Evolutionary conservation across 92 coral and sea anemone species (phyloP).

Genomic region (Galaxea fascicularis): DNA sequence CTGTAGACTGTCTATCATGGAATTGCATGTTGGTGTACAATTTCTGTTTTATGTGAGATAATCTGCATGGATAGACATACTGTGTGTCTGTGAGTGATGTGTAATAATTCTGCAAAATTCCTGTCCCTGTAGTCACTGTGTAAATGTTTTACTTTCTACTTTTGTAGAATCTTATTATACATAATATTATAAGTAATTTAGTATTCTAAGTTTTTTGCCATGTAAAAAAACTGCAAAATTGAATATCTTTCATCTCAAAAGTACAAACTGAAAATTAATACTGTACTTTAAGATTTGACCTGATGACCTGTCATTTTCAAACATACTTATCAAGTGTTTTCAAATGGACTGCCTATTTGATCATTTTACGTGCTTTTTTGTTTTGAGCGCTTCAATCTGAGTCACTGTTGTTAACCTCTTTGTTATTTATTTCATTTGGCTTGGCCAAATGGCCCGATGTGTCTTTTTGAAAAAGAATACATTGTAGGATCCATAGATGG

Average conservation of each 20-base stretch:
- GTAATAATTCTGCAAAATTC: too few relatives aligned
- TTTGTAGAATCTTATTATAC: too few relatives aligned
- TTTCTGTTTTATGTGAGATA: background rate
- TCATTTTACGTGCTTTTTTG: background rate
- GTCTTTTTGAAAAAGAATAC: slow-evolving; percentile 14
- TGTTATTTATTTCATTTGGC: background rate
- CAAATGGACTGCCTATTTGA: background rate
- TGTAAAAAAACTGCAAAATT: background rate
- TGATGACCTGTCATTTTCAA: slow-evolving; percentile 1
- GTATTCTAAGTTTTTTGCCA: too few relatives aligned
- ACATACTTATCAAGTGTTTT: background rate
- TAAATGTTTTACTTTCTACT: too few relatives aligned
- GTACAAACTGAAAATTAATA: background rate
- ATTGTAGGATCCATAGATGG: slow-evolving; percentile 13
- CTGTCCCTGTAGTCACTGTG: too few relatives aligned
- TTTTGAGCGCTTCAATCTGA: background rate
- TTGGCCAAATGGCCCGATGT: background rate
- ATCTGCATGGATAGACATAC: background rate
- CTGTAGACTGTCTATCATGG: background rate
- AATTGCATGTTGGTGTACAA: background rate
- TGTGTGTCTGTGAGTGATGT: background rate
- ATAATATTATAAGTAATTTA: too few relatives aligned
- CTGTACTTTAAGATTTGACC: background rate
- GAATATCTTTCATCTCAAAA: background rate
- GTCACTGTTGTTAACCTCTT: background rate